Evolutionary conservation across 2,888 invertebrate genomes (phyloP), one percentile per base, ranked within the genome.

Genomic region (Ecdyonurus torrentis): DNA sequence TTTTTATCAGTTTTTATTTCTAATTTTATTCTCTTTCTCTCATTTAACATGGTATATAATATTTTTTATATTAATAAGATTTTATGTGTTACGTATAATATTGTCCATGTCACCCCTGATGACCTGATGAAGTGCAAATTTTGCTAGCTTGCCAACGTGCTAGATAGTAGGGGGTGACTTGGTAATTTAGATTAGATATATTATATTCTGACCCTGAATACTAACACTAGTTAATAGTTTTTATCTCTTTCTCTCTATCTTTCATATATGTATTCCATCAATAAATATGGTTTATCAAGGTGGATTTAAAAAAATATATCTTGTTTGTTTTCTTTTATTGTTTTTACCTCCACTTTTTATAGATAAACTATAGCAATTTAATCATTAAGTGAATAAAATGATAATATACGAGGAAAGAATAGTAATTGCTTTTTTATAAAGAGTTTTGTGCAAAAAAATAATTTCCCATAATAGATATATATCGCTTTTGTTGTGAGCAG

Each of bases 91-190:
- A n/a, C n/a, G n/a, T n/a, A n/a, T n/a, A n/a, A n/a, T n/a, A n/a
- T n/a, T n/a, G 37, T 5, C 37, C 37, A 37, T 37, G 37, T 37
- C 37, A 37, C 37, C 37, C 37, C n/a, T n/a, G 50, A 50, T 55
- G 22, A 55, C 55, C 55, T 55, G 55, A 55, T 55, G 55, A 55
- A 55, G 55, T 55, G 55, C 55, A 55, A 55, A 55, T 55, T 55
- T 55, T 18, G 7, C 55, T 55, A 55, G n/a, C 55, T 7, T 22
- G 55, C 55, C 55, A 22, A 55, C 37, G n/a, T 15, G 37, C 37
- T 37, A 37, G 37, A 10, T 37, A 10, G 55, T 55, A 55, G 55
- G n/a, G 55, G 55, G 55, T 55, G 55, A 22, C 7, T 5, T 20
- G 55, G 55, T 22, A n/a, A 22, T 7, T 55, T 7, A 7, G 50